Percentiles rank a stretch among this genome's conserved stretches.
phyloP scores from a whole-genome alignment of 2,797 vertebrate species.

The Meriones psammophilus region DNA sequence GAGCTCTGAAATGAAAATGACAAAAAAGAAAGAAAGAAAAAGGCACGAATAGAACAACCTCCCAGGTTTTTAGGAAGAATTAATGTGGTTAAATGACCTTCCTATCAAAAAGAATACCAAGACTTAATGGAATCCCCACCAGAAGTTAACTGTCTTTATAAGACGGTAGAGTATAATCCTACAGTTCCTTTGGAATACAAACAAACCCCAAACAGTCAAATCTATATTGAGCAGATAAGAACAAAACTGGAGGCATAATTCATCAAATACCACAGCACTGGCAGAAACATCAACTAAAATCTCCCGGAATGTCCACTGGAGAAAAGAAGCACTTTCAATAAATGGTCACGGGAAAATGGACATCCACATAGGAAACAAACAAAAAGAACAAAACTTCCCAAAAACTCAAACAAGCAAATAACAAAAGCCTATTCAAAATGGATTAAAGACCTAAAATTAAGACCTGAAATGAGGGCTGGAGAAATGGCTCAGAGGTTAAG shows the following conservation, averaged over 20 bases:
- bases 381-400: not conserved
- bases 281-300: not conserved
- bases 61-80: not conserved
- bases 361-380: not conserved
- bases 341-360: not conserved
- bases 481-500: too few relatives aligned
- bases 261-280: not conserved
- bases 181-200: not conserved
- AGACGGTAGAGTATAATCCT: not conserved
- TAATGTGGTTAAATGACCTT: not conserved
- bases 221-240: not conserved
- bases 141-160: not conserved
- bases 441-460: not conserved
- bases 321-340: not conserved
- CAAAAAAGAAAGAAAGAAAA: not conserved
- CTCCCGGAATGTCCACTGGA: not conserved
- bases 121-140: not conserved
- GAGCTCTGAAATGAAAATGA: not conserved
- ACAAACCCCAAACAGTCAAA: not conserved
- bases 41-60: not conserved
- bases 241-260: not conserved
- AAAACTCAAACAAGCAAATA: not conserved
- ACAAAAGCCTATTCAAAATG: not conserved
- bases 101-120: not conserved
- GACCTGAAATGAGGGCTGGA: not conserved